phyloP scores from a whole-genome alignment of 2,888 invertebrate genomes.

The Eupithecia subfuscata region DNA sequence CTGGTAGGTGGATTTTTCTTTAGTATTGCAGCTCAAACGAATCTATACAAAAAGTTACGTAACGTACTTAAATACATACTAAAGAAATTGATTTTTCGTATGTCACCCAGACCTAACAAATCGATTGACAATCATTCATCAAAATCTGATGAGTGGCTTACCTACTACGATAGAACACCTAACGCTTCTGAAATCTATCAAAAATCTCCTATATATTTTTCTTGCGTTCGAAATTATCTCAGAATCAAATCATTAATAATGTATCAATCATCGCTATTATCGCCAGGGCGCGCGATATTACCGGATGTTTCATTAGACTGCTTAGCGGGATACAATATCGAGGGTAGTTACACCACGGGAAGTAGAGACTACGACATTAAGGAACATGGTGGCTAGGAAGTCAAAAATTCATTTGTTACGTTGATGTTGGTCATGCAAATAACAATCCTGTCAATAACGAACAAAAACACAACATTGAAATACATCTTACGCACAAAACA shows the following conservation, averaged over 20 bases:
- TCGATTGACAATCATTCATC: not conserved
- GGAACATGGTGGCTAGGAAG: not conserved
- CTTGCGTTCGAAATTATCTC: not conserved
- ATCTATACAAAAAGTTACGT: too few species aligned
- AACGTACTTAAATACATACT: too few species aligned
- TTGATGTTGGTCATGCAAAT: not conserved
- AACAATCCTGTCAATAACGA: not conserved
- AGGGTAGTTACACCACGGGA: slow-evolving; percentile 47
- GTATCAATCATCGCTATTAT: slow-evolving; percentile 44
- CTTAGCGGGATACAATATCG: slow-evolving; percentile 65
- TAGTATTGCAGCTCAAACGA: not conserved
- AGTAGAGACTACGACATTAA: slow-evolving; percentile 30
- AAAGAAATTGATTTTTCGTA: not conserved
- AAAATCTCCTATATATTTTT: not conserved
- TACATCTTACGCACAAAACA: not conserved
- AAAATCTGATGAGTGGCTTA: not conserved
- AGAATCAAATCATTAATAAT: slow-evolving; percentile 42
- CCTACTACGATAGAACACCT: not conserved
- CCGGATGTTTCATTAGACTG: slow-evolving; percentile 64
- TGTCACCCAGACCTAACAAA: too few species aligned
- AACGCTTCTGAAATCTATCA: not conserved
- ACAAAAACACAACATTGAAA: not conserved
- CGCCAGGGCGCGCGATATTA: slow-evolving; percentile 56
- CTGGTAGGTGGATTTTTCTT: not conserved
- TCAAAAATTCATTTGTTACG: not conserved